Evolutionary conservation across 1,140 invertebrate species (phyloP).

Genomic region (Pachyrhynchus sulphureomaculatus): DNA sequence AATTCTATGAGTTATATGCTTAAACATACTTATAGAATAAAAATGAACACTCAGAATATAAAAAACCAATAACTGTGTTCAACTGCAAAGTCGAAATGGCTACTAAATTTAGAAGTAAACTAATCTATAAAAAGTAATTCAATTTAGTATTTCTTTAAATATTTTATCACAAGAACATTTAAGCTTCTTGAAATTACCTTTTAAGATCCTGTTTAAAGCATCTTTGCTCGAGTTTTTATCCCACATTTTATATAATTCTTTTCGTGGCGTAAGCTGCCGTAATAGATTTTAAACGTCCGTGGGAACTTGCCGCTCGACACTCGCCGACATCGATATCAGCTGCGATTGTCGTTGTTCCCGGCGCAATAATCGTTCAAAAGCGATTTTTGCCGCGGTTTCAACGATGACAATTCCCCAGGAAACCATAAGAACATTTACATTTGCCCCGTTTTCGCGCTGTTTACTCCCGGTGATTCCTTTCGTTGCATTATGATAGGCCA

Average conservation of each 20-base stretch:
- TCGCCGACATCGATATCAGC: conserved; percentile 19
- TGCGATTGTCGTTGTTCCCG: conserved; percentile 21
- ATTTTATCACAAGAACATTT: too few relatives aligned
- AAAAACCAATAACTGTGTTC: too few relatives aligned
- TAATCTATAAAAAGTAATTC: too few relatives aligned
- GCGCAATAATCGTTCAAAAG: conserved; percentile 22
- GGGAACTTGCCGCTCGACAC: conserved; percentile 2
- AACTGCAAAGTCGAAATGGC: too few relatives aligned
- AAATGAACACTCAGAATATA: too few relatives aligned
- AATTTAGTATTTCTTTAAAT: too few relatives aligned
- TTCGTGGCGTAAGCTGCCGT: conserved; percentile 2
- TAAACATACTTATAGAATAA: too few relatives aligned
- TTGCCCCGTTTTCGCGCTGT: conserved; percentile 12
- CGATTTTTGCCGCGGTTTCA: conserved; percentile 27
- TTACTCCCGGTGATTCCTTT: conserved; percentile 20
- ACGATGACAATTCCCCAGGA: conserved; percentile 24
- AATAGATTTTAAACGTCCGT: conserved; percentile 22
- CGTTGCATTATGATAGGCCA: conserved; percentile 14
- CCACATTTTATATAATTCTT: conserved; percentile 16
- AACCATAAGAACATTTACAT: conserved; percentile 28
- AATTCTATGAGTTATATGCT: too few relatives aligned
- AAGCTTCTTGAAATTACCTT: too few relatives aligned
- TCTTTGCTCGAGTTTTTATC: not conserved
- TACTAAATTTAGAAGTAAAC: too few relatives aligned
- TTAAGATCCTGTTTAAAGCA: not conserved